Percentiles rank a stretch among this genome's conserved stretches.
Conservation (phyloP, 2,888 invertebrate genomes). For the Torymus aiolomorphi region DNA sequence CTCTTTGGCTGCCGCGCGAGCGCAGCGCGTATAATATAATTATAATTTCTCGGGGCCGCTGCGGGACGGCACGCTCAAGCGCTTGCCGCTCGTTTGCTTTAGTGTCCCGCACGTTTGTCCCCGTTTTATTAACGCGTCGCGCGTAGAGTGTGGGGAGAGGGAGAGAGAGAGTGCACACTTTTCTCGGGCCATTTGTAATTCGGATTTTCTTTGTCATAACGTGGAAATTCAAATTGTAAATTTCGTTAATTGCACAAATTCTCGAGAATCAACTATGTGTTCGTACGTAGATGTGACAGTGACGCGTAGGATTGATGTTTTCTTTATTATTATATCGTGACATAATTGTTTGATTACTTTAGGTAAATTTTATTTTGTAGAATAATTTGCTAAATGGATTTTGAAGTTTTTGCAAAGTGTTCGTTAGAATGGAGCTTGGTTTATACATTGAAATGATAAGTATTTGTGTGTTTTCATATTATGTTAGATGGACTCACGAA, state of each 20-base stretch:
- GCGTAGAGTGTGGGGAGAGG: too few relatives aligned
- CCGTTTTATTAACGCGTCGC: constrained; percentile 34
- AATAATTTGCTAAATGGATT: too few relatives aligned
- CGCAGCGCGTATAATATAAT: constrained; percentile 21
- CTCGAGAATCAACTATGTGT: background rate
- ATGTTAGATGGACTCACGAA: too few relatives aligned
- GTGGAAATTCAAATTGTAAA: background rate
- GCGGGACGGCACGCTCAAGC: background rate
- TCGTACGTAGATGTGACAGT: too few relatives aligned
- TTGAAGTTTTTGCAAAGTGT: too few relatives aligned
- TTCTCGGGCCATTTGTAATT: constrained; percentile 24
- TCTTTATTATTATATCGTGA: too few relatives aligned
- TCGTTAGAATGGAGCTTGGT: too few relatives aligned
- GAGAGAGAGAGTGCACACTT: background rate
- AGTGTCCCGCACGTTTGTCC: constrained; percentile 20
- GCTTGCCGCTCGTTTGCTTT: constrained; percentile 24
- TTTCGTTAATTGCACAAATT: constrained; percentile 18
- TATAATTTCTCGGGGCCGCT: constrained; percentile 32
- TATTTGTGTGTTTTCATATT: too few relatives aligned
- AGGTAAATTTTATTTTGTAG: too few relatives aligned
- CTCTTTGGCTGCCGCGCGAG: constrained; percentile 9
- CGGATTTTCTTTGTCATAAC: background rate
- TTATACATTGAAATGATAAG: too few relatives aligned
- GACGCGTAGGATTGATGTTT: too few relatives aligned
- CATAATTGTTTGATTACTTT: too few relatives aligned